phyloP scores from a whole-genome alignment of 92 coral and sea anemone species.

The Porites cylindrica region DNA sequence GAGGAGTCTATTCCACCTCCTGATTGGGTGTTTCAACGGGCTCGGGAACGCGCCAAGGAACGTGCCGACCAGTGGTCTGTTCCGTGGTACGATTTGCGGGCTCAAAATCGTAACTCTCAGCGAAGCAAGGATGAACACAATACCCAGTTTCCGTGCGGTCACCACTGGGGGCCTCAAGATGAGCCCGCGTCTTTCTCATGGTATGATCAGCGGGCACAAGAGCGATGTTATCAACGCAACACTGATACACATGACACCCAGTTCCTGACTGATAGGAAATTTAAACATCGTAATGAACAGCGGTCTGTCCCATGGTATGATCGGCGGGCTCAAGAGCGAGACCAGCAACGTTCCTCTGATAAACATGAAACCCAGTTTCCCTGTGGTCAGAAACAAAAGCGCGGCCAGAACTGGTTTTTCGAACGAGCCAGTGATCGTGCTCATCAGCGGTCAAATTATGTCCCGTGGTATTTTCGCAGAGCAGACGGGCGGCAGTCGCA shows the following conservation, averaged over 20 bases:
- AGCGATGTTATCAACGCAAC: slow-evolving; percentile 39
- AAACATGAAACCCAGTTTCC: slow-evolving; percentile 32
- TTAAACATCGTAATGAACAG: slow-evolving; percentile 36
- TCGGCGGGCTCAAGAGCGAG: slow-evolving; percentile 53
- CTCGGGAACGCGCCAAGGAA: slow-evolving; percentile 28
- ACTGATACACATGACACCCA: slow-evolving; percentile 23
- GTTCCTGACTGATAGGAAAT: slow-evolving; percentile 20
- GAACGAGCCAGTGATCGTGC: slow-evolving; percentile 75
- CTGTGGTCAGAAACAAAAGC: slow-evolving; percentile 24
- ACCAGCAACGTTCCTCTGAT: slow-evolving; percentile 26
- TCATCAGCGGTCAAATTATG: slow-evolving; percentile 61
- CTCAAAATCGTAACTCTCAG: slow-evolving; percentile 33
- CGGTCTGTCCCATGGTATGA: slow-evolving; percentile 55
- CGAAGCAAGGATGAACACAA: slow-evolving; percentile 29
- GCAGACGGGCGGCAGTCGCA: slow-evolving; percentile 70
- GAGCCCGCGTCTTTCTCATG: slow-evolving; percentile 52
- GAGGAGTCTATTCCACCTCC: slow-evolving; percentile 32
- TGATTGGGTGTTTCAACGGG: slow-evolving; percentile 27
- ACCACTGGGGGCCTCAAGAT: slow-evolving; percentile 12
- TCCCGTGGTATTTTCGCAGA: slow-evolving; percentile 77
- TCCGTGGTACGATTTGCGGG: slow-evolving; percentile 66
- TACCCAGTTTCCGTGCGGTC: slow-evolving; percentile 30
- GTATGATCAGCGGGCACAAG: slow-evolving; percentile 65
- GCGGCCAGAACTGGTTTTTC: slow-evolving; percentile 52
- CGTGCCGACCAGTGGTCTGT: slow-evolving; percentile 37